Conservation (phyloP, 2,113 vertebrate species). For the Heptranchias perlo region DNA sequence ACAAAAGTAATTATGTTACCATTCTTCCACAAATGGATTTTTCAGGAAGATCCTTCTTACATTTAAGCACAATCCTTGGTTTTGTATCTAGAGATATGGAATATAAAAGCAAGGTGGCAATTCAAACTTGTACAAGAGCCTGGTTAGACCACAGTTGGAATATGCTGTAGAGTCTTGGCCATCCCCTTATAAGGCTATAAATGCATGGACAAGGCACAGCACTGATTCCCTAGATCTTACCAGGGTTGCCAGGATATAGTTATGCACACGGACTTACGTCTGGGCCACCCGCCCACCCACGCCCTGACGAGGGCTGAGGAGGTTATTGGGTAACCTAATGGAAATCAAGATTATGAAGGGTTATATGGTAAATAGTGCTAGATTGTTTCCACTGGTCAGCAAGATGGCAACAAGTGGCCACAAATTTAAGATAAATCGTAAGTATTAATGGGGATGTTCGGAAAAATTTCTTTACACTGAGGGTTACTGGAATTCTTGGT, state of each 20-base stretch:
- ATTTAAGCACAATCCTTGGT: not conserved
- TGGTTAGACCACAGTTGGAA: not conserved
- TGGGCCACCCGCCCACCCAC: not conserved
- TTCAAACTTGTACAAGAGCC: not conserved
- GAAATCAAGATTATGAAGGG: not conserved
- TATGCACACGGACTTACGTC: no score
- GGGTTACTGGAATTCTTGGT: not conserved
- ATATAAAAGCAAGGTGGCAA: not conserved
- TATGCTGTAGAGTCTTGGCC: not conserved
- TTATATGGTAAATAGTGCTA: not conserved
- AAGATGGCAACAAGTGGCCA: not conserved
- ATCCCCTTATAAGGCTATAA: not conserved
- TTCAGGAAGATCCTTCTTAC: not conserved
- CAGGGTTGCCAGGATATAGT: not conserved
- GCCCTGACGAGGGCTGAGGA: not conserved
- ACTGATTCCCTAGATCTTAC: not conserved
- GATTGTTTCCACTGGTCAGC: not conserved
- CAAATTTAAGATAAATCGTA: not conserved
- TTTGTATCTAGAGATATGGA: not conserved
- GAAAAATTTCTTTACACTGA: not conserved
- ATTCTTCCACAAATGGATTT: not conserved
- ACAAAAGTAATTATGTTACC: not conserved
- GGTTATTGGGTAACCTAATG: not conserved
- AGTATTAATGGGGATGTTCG: not conserved
- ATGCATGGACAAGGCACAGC: not conserved